A percentile compares a stretch with the other conserved stretches of the same genome.
Evolutionary conservation across 1,140 invertebrate genomes (phyloP).

Genomic region (Holcopasites calliopsidis): DNA sequence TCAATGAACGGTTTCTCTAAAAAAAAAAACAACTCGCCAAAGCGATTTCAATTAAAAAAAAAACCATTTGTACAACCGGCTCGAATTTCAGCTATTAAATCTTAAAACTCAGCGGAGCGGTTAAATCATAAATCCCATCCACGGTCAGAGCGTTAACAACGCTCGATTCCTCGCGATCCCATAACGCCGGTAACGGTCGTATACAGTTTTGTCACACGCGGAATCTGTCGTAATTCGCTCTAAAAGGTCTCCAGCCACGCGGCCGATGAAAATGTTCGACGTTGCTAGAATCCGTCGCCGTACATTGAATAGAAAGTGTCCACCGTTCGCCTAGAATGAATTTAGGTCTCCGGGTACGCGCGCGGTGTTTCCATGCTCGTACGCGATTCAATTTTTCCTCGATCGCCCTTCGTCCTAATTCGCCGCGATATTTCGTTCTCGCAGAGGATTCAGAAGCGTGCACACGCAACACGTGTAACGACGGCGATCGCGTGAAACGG

Average conservation of each 20-base stretch:
- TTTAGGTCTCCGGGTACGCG: background rate
- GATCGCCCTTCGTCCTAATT: background rate
- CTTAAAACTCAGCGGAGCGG: too few relatives aligned
- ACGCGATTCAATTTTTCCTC: background rate
- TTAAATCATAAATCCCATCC: background rate
- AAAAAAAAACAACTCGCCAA: too few relatives aligned
- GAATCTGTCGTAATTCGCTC: constrained; percentile 7
- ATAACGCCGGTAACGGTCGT: background rate
- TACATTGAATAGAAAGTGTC: constrained; percentile 17
- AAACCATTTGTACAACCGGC: too few relatives aligned
- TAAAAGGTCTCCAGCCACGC: background rate
- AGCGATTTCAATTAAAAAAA: too few relatives aligned
- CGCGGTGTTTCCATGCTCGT: background rate
- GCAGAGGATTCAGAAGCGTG: background rate
- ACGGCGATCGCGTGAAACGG: constrained; percentile 1
- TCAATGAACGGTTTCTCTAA: too few relatives aligned
- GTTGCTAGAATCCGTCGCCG: background rate
- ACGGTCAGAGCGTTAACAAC: background rate
- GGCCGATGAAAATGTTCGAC: background rate
- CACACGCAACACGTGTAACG: background rate
- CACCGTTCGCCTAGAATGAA: constrained; percentile 7
- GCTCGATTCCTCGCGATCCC: background rate
- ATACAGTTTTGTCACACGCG: background rate
- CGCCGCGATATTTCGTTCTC: background rate
- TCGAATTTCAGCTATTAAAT: background rate